Evolutionary conservation across 2,888 invertebrate genomes (phyloP), one percentile per base, ranked within the genome.

Genomic region (Allacma fusca): DNA sequence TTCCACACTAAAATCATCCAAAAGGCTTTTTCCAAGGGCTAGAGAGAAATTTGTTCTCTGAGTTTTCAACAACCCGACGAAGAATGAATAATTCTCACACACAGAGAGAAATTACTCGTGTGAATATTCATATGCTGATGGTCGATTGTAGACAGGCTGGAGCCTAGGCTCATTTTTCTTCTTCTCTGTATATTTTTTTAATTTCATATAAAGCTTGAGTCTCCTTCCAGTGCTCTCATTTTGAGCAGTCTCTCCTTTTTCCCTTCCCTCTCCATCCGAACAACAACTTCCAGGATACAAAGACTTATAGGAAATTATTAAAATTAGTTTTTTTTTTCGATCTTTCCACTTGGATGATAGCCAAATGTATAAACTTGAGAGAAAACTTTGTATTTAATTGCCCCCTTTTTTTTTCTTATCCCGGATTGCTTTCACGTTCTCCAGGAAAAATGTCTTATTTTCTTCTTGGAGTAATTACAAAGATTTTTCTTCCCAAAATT

Each of bases 121-220:
- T 50, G 50, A 50, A 50, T 50, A 50, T 50, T 50, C 50, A 50
- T 50, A 50, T 50, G 50, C 50, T 50, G 50, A 50, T 29, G 65
- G 65, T 65, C 28, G 65, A 65, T 65, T 26, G 65, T 28, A 65
- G 65, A 65, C 65, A 65, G 65, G 29, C 65, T 65, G 65, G 65
- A 65, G 28, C 65, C 65, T 13, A 19, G 12, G 4, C 29, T 65
- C 65, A 65, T 65, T 28, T 65, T 65, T 65, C 29, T 65, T 50
- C 50, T 19, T 34, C 34, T 34, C 9, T 62, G 1, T 62, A 16
- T 1, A 16, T 62, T 13, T 65, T 50, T 50, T 50, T 50, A 50
- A 50, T 50, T 50, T 50, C 19, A 50, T 16, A 50, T 50, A 50
- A 50, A 50, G 50, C 50, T 50, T 16, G 50, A 34, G 34, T 34